phyloP scores from a whole-genome alignment of 2,113 vertebrate genomes.

The Polypterus senegalus region DNA sequence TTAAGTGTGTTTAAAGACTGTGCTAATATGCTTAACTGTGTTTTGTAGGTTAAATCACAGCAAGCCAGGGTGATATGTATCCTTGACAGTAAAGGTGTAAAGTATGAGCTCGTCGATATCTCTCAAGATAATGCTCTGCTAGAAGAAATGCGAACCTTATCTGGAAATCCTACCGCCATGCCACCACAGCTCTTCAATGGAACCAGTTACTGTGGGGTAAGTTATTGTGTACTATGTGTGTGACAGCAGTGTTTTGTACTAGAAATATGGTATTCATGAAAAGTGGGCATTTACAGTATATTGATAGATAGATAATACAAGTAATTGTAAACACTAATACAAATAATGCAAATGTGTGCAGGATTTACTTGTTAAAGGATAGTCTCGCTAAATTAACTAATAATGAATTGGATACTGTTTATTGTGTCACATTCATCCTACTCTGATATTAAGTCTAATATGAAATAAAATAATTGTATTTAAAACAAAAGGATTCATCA shows the following conservation, averaged over 20 bases:
- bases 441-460: too few relatives aligned
- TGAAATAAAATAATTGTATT: too few relatives aligned
- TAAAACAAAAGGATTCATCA: too few relatives aligned
- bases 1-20: too few relatives aligned
- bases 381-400: too few relatives aligned
- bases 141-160: slow-evolving; percentile 80
- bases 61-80: slow-evolving; percentile 81
- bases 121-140: slow-evolving; percentile 70
- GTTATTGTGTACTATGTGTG: slow-evolving; percentile 12
- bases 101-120: slow-evolving; percentile 83
- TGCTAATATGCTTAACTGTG: background rate
- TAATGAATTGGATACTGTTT: background rate
- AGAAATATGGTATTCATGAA: too few relatives aligned
- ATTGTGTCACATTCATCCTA: too few relatives aligned
- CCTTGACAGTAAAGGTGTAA: slow-evolving; percentile 81
- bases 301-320: background rate
- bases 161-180: slow-evolving; percentile 69
- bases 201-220: slow-evolving; percentile 89
- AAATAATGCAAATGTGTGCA: rapidly evolving
- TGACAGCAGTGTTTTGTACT: too few relatives aligned
- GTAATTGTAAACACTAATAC: rapidly evolving
- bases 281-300: too few relatives aligned
- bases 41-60: slow-evolving; percentile 78
- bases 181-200: slow-evolving; percentile 91
- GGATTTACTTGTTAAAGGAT: too few relatives aligned